These are phyloP conservation scores for Delia radicum DNA, from an alignment of 1,140 invertebrate species.

Conservation along the genomic window DNA sequence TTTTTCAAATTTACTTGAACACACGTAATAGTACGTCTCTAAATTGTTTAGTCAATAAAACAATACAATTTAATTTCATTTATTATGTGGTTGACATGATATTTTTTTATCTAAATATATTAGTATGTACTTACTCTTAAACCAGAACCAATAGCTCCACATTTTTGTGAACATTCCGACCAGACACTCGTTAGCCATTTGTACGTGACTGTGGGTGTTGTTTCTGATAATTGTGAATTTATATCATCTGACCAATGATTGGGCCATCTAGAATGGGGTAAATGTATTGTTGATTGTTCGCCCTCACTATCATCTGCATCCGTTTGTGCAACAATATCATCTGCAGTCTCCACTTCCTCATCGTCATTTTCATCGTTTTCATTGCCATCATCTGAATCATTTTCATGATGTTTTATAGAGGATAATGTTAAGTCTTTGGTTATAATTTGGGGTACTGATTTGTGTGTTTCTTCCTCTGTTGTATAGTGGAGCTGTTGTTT, in stretches of 20 bases:
- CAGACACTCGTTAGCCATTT: constrained; percentile 80
- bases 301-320: neutral
- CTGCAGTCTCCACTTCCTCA: neutral
- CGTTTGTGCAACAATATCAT: constrained; percentile 16
- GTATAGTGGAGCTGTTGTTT: constrained; percentile 12
- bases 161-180: constrained; percentile 84
- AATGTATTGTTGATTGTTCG: constrained; percentile 23
- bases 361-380: neutral
- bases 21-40: constrained; percentile 16
- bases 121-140: constrained; percentile 39
- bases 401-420: constrained; percentile 1
- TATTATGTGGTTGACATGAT: neutral
- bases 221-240: constrained; percentile 40
- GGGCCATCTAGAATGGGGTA: constrained; percentile 27
- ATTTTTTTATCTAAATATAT: no score
- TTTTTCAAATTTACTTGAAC: neutral
- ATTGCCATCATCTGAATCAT: neutral
- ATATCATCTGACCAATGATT: constrained; percentile 23
- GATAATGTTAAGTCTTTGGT: constrained; percentile 14
- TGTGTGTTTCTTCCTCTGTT: neutral
- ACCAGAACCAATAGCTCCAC: constrained; percentile 71
- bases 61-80: neutral
- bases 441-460: constrained; percentile 3
- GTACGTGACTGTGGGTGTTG: constrained; percentile 63
- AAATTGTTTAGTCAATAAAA: neutral